phyloP scores from a whole-genome alignment of 2,888 invertebrate genomes.

The Plagodis dolabraria region DNA sequence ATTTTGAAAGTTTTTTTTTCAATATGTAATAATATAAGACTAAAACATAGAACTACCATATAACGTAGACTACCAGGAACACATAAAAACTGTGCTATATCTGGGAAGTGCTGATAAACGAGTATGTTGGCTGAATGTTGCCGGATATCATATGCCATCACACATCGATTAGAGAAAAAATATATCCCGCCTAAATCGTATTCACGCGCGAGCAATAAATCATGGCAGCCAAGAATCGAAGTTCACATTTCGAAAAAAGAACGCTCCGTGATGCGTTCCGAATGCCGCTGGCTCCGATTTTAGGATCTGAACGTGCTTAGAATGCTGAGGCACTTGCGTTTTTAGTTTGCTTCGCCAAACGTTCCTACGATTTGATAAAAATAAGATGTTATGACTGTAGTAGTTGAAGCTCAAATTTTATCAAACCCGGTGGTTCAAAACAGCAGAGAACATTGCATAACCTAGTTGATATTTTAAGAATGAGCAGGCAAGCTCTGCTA shows the following conservation, averaged over 20 bases:
- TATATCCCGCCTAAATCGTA: constrained; percentile 28
- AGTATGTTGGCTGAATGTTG: not conserved
- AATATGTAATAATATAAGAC: no score
- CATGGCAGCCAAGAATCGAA: constrained; percentile 42
- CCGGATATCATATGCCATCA: not conserved
- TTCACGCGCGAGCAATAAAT: constrained; percentile 41
- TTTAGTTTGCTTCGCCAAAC: constrained; percentile 1
- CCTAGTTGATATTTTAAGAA: no score
- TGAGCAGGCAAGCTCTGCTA: no score
- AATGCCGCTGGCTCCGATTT: constrained; percentile 49
- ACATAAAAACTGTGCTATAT: no score
- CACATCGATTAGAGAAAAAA: constrained; percentile 28
- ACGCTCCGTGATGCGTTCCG: constrained; percentile 51
- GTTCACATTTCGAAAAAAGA: constrained; percentile 46
- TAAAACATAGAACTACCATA: no score
- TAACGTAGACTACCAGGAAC: no score
- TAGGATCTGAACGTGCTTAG: constrained; percentile 46
- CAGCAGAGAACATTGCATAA: no score
- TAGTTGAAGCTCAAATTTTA: no score
- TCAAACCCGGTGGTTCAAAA: no score
- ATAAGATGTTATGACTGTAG: no score
- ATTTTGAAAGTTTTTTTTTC: no score
- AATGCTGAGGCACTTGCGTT: constrained; percentile 31
- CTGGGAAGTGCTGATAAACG: no score
- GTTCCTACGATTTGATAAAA: not conserved